A percentile compares a stretch with the other conserved stretches of the same genome.
These are phyloP conservation scores for Phrixothrix hirtus DNA, from an alignment of 2,888 invertebrate species.

Conservation along the genomic window DNA sequence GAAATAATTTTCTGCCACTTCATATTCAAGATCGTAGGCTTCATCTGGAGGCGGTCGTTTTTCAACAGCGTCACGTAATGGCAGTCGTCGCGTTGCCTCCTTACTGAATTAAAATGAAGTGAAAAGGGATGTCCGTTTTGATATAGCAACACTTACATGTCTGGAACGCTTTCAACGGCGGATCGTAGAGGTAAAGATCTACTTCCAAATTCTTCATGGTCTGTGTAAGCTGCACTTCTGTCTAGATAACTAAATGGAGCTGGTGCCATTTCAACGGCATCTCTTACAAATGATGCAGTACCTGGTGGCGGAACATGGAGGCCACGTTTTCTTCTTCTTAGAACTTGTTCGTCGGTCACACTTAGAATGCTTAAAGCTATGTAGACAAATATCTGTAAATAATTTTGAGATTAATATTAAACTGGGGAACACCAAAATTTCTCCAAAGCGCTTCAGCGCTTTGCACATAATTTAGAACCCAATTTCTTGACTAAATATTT, in stretches of 20 bases:
- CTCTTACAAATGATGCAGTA: conserved; percentile 53
- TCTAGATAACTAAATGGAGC: conserved; percentile 28
- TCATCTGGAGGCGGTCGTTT: conserved; percentile 58
- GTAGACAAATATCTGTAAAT: conserved; percentile 45
- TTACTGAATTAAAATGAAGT: no score
- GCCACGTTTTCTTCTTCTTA: conserved; percentile 39
- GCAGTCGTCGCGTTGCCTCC: conserved; percentile 59
- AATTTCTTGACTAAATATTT: no score
- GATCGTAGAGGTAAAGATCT: conserved; percentile 67
- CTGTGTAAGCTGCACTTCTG: conserved; percentile 40
- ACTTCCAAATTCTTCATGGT: conserved; percentile 51
- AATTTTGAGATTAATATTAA: no score
- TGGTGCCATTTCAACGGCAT: conserved; percentile 57
- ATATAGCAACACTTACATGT: conserved; percentile 50
- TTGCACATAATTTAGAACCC: no score
- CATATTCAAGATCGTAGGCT: conserved; percentile 37
- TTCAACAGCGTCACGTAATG: conserved; percentile 74
- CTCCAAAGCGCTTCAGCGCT: no score
- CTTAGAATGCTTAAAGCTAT: conserved; percentile 37
- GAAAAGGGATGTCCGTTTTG: no score
- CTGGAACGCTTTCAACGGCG: conserved; percentile 76
- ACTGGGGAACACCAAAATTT: no score
- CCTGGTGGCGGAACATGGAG: conserved; percentile 45
- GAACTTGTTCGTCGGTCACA: conserved; percentile 41
- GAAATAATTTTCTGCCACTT: conserved; percentile 2